Conservation (phyloP, 1,140 invertebrate species). For the Araneus ventricosus region DNA sequence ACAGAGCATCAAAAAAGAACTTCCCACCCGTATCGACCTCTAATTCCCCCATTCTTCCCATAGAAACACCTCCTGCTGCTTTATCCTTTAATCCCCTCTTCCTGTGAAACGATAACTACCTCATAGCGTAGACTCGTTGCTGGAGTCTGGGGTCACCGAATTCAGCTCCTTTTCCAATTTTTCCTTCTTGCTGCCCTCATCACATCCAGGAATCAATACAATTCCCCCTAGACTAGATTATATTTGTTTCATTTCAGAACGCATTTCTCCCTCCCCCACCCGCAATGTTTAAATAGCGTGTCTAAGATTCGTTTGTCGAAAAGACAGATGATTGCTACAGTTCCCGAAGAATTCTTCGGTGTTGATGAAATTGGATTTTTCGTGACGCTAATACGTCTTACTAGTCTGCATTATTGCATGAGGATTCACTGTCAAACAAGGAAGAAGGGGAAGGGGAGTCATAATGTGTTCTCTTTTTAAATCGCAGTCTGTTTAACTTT, state of each 20-base stretch:
- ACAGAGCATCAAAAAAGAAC: not conserved
- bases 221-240: not conserved
- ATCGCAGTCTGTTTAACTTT: too few species aligned
- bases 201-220: not conserved
- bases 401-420: too few species aligned
- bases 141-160: not conserved
- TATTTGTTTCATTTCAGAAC: slow-evolving; percentile 6
- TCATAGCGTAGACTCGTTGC: not conserved
- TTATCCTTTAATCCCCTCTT: not conserved
- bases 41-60: not conserved
- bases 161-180: slow-evolving; percentile 6
- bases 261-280: not conserved
- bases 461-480: too few species aligned
- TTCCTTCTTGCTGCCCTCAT: not conserved
- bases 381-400: not conserved
- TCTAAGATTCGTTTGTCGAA: not conserved
- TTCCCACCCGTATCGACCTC: not conserved
- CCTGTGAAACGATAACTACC: not conserved
- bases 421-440: too few species aligned
- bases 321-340: not conserved
- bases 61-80: not conserved
- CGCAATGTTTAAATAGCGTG: slow-evolving; percentile 10
- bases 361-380: not conserved
- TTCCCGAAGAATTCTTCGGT: not conserved
- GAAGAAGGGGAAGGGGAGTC: too few species aligned